phyloP scores from a whole-genome alignment of 2,888 invertebrate species.

The Cataglyphis livida region DNA sequence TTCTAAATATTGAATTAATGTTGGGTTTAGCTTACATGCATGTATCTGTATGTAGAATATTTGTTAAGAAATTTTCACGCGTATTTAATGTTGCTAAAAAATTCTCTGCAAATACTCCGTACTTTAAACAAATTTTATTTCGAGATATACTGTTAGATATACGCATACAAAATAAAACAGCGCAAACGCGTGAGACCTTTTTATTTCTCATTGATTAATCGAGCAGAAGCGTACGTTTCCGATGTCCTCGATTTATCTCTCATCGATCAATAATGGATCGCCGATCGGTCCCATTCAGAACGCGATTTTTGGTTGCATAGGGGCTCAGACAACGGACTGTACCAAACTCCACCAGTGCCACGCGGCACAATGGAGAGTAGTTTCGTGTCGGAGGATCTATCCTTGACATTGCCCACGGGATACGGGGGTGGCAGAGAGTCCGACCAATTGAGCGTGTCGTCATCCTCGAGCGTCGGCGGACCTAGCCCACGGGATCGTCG shows the following conservation, averaged over 20 bases:
- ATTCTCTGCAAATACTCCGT: neutral
- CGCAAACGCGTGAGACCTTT: conserved; percentile 17
- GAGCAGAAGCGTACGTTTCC: conserved; percentile 24
- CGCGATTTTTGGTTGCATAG: conserved; percentile 81
- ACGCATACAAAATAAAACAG: neutral
- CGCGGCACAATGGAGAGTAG: conserved; percentile 87
- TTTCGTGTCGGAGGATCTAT: conserved; percentile 87
- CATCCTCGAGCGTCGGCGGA: conserved; percentile 88
- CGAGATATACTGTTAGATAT: neutral
- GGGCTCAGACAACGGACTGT: conserved; percentile 88
- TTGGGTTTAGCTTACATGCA: conserved; percentile 24
- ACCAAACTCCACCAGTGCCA: conserved; percentile 87
- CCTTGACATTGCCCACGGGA: conserved; percentile 84
- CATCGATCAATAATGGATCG: conserved; percentile 59
- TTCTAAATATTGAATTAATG: conserved; percentile 8
- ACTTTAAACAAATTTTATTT: neutral
- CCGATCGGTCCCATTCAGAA: conserved; percentile 66
- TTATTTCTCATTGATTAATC: conserved; percentile 35
- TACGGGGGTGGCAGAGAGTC: conserved; percentile 86
- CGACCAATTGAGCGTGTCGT: conserved; percentile 89
- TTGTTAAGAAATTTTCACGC: neutral
- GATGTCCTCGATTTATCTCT: conserved; percentile 41
- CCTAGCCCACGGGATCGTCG: conserved; percentile 86
- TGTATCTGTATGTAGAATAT: conserved; percentile 7
- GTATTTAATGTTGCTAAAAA: conserved; percentile 15